Evolutionary conservation across 2,797 vertebrate genomes (phyloP).

Genomic region (Margarornis squamiger): DNA sequence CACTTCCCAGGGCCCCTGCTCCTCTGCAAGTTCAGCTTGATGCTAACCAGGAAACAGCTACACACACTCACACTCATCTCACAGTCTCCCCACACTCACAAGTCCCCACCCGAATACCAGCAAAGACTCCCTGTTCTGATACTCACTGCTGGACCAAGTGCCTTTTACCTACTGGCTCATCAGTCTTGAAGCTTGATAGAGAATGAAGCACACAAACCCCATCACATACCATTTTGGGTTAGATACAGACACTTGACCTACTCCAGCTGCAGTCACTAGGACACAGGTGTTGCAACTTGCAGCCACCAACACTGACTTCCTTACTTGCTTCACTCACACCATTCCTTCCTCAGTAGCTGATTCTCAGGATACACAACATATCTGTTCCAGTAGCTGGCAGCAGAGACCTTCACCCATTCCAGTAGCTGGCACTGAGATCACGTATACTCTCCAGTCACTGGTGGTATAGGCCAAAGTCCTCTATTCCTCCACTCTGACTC

Average conservation of each 20-base stretch:
- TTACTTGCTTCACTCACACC: background rate
- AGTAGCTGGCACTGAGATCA: background rate
- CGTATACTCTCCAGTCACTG: background rate
- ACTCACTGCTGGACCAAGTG: background rate
- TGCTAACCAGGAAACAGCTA: background rate
- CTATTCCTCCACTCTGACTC: background rate
- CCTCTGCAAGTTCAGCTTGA: background rate
- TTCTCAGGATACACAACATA: background rate
- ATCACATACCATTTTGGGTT: background rate
- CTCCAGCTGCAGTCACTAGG: background rate
- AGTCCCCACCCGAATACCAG: fast-evolving
- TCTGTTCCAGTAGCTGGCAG: background rate
- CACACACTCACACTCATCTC: fast-evolving
- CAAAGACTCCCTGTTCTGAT: background rate
- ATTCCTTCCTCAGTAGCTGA: fast-evolving
- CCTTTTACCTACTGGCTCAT: background rate
- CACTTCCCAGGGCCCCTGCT: fast-evolving
- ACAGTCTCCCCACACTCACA: background rate
- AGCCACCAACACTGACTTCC: background rate
- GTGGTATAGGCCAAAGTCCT: background rate
- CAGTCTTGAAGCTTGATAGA: background rate
- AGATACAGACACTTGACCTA: background rate
- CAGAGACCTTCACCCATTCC: background rate
- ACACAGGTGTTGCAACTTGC: fast-evolving
- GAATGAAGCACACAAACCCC: background rate